These are phyloP conservation scores for Pimpla rufipes DNA, from an alignment of 2,888 invertebrate species.

Conservation along the genomic window DNA sequence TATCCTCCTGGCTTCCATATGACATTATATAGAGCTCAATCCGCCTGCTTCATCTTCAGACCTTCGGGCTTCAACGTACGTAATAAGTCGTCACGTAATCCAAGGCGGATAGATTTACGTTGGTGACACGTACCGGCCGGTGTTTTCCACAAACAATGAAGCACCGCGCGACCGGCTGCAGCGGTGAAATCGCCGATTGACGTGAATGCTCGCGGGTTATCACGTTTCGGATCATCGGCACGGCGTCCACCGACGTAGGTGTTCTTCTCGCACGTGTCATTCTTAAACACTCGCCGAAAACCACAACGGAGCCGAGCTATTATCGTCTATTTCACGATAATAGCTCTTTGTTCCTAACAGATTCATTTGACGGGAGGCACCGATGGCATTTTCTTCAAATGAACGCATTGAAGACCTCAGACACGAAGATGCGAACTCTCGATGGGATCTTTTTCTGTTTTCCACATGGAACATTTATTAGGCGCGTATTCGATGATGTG, in stretches of 20 bases:
- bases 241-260: slow-evolving; percentile 21
- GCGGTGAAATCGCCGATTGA: slow-evolving; percentile 25
- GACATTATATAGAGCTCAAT: neutral
- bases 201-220: slow-evolving; percentile 21
- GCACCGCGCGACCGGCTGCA: slow-evolving; percentile 4
- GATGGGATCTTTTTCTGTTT: too few species aligned
- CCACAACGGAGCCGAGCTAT: too few species aligned
- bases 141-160: slow-evolving; percentile 27
- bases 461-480: too few species aligned
- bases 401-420: too few species aligned
- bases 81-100: slow-evolving; percentile 12
- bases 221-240: neutral
- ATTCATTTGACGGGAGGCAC: too few species aligned
- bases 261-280: slow-evolving; percentile 20
- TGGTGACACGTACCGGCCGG: slow-evolving; percentile 27
- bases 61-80: slow-evolving; percentile 14
- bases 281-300: neutral
- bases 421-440: too few species aligned
- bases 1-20: neutral
- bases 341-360: too few species aligned
- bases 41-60: neutral
- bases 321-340: too few species aligned
- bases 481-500: too few species aligned
- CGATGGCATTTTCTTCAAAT: too few species aligned
- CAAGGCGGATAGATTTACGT: slow-evolving; percentile 11